phyloP scores from a whole-genome alignment of 2,888 invertebrate genomes.

The Antitype chi region DNA sequence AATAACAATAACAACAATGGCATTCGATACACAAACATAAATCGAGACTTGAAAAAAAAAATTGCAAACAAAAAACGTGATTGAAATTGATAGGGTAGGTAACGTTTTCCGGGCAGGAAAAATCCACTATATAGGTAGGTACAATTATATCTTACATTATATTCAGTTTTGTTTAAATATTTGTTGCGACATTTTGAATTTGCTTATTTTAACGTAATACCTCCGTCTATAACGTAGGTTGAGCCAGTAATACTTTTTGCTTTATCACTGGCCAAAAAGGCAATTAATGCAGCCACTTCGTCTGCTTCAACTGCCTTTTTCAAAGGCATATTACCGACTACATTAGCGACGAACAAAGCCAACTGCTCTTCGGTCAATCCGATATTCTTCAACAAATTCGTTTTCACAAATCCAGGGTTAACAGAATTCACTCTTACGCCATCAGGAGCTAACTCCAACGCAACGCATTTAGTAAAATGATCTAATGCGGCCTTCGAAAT shows the following conservation, averaged over 20 bases:
- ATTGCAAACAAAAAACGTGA: neutral
- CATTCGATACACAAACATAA: neutral
- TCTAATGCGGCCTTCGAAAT: slow-evolving; percentile 98
- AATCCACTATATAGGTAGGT: neutral
- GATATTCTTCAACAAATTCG: slow-evolving; percentile 94
- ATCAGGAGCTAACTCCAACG: slow-evolving; percentile 95
- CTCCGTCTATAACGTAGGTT: slow-evolving; percentile 82
- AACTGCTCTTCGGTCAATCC: slow-evolving; percentile 92
- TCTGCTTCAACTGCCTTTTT: slow-evolving; percentile 94
- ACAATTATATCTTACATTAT: neutral
- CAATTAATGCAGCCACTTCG: slow-evolving; percentile 97
- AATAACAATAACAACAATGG: slow-evolving; percentile 5
- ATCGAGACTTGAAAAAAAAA: neutral
- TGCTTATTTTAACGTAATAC: slow-evolving; percentile 75
- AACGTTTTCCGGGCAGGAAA: slow-evolving; percentile 10
- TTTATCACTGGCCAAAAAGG: slow-evolving; percentile 96
- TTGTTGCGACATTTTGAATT: neutral
- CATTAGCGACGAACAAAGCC: slow-evolving; percentile 92
- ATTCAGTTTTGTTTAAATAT: neutral
- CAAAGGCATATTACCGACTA: slow-evolving; percentile 95
- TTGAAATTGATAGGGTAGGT: neutral
- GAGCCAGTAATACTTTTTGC: slow-evolving; percentile 97
- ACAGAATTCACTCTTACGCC: slow-evolving; percentile 97
- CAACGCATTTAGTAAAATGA: slow-evolving; percentile 97
- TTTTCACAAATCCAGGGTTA: slow-evolving; percentile 98